These are phyloP conservation scores for Harpegnathos saltator DNA, from an alignment of 1,140 invertebrate genomes.

Conservation along the genomic window DNA sequence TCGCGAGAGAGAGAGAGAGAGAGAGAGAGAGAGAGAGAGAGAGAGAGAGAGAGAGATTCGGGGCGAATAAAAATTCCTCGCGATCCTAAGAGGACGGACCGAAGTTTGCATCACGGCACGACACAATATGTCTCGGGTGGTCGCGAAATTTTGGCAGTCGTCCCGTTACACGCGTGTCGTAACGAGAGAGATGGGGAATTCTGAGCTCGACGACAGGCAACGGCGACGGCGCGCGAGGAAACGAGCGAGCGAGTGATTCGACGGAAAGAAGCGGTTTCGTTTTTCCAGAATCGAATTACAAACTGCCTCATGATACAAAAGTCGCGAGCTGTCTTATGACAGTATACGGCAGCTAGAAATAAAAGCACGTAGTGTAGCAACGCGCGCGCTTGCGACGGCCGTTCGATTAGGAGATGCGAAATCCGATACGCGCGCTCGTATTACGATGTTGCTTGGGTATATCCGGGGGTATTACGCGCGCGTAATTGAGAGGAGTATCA, in stretches of 20 bases:
- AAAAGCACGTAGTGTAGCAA: constrained; percentile 8
- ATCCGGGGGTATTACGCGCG: constrained; percentile 33
- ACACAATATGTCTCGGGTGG: neutral
- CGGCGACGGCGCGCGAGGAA: neutral
- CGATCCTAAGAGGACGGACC: neutral
- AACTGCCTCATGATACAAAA: constrained; percentile 25
- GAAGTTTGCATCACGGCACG: neutral
- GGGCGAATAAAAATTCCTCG: neutral
- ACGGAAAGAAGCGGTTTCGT: neutral
- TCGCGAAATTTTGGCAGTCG: constrained; percentile 23
- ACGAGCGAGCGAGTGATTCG: neutral
- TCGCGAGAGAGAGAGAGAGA: neutral
- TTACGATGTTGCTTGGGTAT: constrained; percentile 40
- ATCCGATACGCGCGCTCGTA: constrained; percentile 47
- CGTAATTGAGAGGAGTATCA: constrained; percentile 54
- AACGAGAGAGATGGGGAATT: constrained; percentile 12
- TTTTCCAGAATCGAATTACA: constrained; percentile 35
- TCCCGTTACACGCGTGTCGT: constrained; percentile 12
- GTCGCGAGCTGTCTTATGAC: constrained; percentile 33
- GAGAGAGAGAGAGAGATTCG: neutral
- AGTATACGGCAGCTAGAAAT: constrained; percentile 31
- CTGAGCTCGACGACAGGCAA: neutral
- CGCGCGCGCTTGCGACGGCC: constrained; percentile 3
- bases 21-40: neutral
- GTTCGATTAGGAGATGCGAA: constrained; percentile 57